Percentiles rank a stretch among this genome's conserved stretches.
These are phyloP conservation scores for Lepidocolaptes lacrymiger DNA, from an alignment of 2,797 vertebrate genomes.

Conservation along the genomic window DNA sequence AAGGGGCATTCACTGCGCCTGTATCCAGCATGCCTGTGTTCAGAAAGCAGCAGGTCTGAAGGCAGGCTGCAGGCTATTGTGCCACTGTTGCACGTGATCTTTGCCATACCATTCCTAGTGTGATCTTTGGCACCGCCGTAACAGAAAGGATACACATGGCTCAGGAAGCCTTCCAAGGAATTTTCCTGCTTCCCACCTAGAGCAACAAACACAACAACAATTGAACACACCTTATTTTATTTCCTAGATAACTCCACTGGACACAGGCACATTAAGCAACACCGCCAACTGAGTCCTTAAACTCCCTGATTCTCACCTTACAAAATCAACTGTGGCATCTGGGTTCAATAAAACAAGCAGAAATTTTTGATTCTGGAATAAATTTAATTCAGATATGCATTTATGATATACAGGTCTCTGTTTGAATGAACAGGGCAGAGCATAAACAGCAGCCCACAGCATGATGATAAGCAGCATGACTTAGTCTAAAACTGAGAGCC, in stretches of 20 bases:
- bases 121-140: neutral
- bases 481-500: neutral
- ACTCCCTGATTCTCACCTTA: neutral
- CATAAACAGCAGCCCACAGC: neutral
- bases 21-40: neutral
- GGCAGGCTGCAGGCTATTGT: neutral
- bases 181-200: neutral
- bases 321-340: neutral
- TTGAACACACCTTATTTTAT: neutral
- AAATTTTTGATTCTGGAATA: neutral
- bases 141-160: neutral
- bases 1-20: neutral
- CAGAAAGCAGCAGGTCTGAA: neutral
- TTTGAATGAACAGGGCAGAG: neutral
- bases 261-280: neutral
- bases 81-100: neutral
- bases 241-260: neutral
- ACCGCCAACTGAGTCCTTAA: neutral
- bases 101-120: neutral
- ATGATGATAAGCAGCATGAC: neutral
- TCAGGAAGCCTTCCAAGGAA: neutral
- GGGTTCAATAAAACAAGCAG: neutral
- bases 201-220: neutral
- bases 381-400: neutral
- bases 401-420: neutral